Percentiles rank a stretch among this genome's conserved stretches.
These are phyloP conservation scores for Phataginus tricuspis DNA, from an alignment of 2,797 vertebrate genomes.

Conservation along the genomic window DNA sequence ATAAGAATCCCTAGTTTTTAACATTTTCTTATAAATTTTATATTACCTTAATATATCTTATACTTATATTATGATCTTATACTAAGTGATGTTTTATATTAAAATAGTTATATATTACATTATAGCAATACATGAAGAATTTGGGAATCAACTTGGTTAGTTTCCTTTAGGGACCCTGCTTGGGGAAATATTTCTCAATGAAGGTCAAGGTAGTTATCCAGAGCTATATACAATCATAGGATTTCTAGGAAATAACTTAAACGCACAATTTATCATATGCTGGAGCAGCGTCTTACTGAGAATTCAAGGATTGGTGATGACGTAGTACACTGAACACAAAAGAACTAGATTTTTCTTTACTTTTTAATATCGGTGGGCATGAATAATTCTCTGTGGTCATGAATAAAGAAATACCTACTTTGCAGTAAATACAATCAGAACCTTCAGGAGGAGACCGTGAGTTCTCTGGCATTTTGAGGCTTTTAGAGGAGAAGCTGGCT, in stretches of 20 bases:
- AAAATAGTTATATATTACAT: background rate
- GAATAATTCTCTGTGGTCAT: background rate
- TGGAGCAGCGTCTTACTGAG: background rate
- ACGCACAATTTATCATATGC: background rate
- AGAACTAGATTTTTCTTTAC: background rate
- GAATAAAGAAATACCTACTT: background rate
- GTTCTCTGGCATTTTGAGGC: background rate
- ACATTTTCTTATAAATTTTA: slow-evolving; percentile 23
- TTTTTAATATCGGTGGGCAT: background rate
- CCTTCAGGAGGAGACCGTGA: background rate
- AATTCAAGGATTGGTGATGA: background rate
- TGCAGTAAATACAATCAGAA: background rate
- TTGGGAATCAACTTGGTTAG: background rate
- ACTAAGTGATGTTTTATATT: slow-evolving; percentile 42
- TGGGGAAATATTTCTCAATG: slow-evolving; percentile 46
- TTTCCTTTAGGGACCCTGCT: slow-evolving; percentile 47
- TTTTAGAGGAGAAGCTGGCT: background rate
- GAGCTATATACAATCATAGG: background rate
- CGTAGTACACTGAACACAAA: background rate
- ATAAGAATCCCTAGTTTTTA: slow-evolving; percentile 36
- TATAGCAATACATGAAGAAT: background rate
- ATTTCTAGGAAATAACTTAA: slow-evolving; percentile 24
- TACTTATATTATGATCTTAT: slow-evolving; percentile 35
- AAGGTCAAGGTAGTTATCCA: slow-evolving; percentile 2
- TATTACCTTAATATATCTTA: slow-evolving; percentile 4